Conservation (phyloP, 1,140 invertebrate species). For the Leptinotarsa defecta region DNA sequence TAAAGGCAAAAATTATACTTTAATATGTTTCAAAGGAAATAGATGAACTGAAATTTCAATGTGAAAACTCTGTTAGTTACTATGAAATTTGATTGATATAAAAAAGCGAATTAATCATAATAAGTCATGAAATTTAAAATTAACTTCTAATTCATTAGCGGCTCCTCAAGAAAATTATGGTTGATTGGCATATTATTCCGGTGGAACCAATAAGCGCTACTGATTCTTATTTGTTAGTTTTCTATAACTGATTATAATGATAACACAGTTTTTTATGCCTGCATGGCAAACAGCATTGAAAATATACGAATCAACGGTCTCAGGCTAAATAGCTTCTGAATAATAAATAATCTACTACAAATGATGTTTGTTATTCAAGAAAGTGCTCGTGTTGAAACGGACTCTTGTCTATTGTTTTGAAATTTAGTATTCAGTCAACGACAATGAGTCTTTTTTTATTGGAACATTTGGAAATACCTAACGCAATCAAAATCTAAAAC, state of each 20-base stretch:
- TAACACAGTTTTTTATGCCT: conserved; percentile 9
- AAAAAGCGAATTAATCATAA: no score
- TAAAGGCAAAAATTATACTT: no score
- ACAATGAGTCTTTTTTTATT: conserved; percentile 25
- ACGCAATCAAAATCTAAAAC: conserved; percentile 5
- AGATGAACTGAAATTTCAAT: no score
- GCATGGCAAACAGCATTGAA: conserved; percentile 4
- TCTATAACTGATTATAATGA: conserved; percentile 10
- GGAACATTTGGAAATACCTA: conserved; percentile 40
- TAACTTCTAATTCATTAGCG: no score
- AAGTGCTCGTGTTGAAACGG: conserved; percentile 35
- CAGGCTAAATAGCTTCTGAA: conserved; percentile 11
- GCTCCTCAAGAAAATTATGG: no score
- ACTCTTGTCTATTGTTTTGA: conserved; percentile 36
- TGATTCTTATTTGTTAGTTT: conserved; percentile 10
- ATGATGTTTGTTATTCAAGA: conserved; percentile 36
- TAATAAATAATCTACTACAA: conserved; percentile 21
- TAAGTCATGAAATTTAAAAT: no score
- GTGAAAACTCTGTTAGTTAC: no score
- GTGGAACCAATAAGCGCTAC: not conserved
- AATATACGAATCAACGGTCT: conserved; percentile 16
- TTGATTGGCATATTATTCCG: no score
- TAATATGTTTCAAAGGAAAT: no score
- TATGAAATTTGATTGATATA: no score
- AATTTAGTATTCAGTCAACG: conserved; percentile 35